Percentiles rank a stretch among this genome's conserved stretches.
phyloP scores from a whole-genome alignment of 2,888 invertebrate genomes.

The Synanthedon vespiformis region DNA sequence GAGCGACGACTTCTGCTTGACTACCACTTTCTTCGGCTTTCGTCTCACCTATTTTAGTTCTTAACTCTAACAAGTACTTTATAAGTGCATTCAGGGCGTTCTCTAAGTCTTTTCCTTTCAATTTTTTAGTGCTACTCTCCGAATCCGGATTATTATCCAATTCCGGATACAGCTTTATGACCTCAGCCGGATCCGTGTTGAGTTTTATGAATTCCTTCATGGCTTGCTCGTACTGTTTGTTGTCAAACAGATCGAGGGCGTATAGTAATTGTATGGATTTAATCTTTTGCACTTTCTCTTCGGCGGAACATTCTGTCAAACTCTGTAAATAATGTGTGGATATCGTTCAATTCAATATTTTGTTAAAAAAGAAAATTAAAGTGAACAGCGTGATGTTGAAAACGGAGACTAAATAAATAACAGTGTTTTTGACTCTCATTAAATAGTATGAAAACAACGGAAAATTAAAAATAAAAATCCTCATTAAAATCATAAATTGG shows the following conservation, averaged over 20 bases:
- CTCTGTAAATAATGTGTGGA: slow-evolving; percentile 65
- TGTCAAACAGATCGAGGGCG: slow-evolving; percentile 92
- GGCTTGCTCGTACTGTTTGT: slow-evolving; percentile 88
- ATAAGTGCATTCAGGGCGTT: slow-evolving; percentile 89
- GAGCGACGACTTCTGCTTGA: slow-evolving; percentile 21
- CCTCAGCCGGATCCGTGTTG: slow-evolving; percentile 94
- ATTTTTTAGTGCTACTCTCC: slow-evolving; percentile 34
- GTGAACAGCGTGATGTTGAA: no score
- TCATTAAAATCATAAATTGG: no score
- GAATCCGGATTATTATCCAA: slow-evolving; percentile 70
- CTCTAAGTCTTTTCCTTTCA: slow-evolving; percentile 88
- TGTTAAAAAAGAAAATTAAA: no score
- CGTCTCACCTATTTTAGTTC: slow-evolving; percentile 59
- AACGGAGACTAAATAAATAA: slow-evolving; percentile 3
- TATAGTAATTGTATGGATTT: slow-evolving; percentile 90
- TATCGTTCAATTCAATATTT: no score
- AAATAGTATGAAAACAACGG: no score
- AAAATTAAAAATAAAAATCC: no score
- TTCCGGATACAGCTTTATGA: slow-evolving; percentile 94
- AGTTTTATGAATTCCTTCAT: slow-evolving; percentile 92
- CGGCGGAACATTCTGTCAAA: slow-evolving; percentile 83
- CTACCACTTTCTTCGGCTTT: slow-evolving; percentile 24
- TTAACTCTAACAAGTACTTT: slow-evolving; percentile 86
- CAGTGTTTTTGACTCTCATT: no score
- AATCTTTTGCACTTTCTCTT: slow-evolving; percentile 83